A percentile compares a stretch with the other conserved stretches of the same genome.
These are phyloP conservation scores for Stercorarius parasiticus DNA, from an alignment of 2,113 vertebrate species.

Conservation along the genomic window DNA sequence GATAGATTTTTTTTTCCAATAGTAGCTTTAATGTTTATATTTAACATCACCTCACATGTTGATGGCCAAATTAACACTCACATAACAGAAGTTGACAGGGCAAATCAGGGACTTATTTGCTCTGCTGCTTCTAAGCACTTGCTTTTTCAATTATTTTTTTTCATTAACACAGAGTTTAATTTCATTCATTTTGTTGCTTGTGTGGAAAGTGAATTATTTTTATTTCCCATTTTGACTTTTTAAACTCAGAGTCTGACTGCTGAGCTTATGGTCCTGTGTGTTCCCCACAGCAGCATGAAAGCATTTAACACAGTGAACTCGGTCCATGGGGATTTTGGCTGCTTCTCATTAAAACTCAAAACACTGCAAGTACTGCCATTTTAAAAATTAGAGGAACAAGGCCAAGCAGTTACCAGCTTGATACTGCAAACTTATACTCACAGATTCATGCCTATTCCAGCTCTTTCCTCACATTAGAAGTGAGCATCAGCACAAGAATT, in stretches of 20 bases:
- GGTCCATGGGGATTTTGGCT: not conserved
- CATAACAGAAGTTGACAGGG: not conserved
- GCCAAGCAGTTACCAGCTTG: not conserved
- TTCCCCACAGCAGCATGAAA: not conserved
- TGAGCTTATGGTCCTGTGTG: not conserved
- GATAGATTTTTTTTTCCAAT: not conserved
- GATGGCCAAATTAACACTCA: not conserved
- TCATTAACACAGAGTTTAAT: not conserved
- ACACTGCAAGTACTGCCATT: not conserved
- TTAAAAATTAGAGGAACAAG: not conserved
- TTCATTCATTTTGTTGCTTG: not conserved
- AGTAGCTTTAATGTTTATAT: not conserved
- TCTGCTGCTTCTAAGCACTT: not conserved
- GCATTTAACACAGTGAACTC: fast-evolving
- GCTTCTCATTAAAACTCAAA: not conserved
- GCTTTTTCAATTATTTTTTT: not conserved
- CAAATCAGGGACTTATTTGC: not conserved
- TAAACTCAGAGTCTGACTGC: not conserved
- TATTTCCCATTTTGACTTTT: not conserved
- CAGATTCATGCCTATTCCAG: not conserved
- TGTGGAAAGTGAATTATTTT: not conserved
- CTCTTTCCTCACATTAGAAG: not conserved
- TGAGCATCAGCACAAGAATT: not conserved
- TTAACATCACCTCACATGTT: not conserved
- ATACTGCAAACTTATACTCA: not conserved